phyloP scores from a whole-genome alignment of 2,113 vertebrate genomes.

The Psephotus haematonotus region DNA sequence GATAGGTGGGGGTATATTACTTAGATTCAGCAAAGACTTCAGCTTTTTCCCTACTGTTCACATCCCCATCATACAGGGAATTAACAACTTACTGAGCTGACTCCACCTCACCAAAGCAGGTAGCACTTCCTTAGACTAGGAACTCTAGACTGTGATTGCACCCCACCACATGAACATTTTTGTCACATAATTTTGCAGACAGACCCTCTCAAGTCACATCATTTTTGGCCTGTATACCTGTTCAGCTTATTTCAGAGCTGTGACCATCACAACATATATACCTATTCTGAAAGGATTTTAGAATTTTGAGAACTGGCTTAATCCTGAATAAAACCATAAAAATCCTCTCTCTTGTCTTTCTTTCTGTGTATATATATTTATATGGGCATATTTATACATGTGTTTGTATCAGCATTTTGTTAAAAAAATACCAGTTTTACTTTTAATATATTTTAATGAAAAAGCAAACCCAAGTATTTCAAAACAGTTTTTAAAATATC shows the following conservation, averaged over 20 bases:
- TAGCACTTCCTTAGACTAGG: neutral
- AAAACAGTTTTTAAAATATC: neutral
- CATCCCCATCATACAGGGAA: fast-evolving
- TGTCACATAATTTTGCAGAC: neutral
- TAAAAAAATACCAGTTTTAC: neutral
- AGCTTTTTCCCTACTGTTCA: neutral
- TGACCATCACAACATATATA: neutral
- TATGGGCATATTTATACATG: neutral
- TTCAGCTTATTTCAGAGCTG: neutral
- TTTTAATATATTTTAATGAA: neutral
- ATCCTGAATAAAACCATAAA: neutral
- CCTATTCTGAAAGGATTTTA: neutral
- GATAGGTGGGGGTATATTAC: neutral
- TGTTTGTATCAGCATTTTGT: neutral
- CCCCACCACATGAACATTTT: neutral
- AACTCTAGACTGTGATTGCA: neutral
- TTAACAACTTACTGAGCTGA: neutral
- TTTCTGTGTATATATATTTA: neutral
- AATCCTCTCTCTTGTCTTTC: neutral
- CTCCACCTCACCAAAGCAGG: fast-evolving
- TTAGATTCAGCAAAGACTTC: neutral
- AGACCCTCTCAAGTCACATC: neutral
- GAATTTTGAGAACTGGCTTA: neutral
- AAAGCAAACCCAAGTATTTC: neutral
- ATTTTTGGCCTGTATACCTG: neutral